Evolutionary conservation across 2,113 vertebrate species (phyloP).

Genomic region (Lutjanus erythropterus): DNA sequence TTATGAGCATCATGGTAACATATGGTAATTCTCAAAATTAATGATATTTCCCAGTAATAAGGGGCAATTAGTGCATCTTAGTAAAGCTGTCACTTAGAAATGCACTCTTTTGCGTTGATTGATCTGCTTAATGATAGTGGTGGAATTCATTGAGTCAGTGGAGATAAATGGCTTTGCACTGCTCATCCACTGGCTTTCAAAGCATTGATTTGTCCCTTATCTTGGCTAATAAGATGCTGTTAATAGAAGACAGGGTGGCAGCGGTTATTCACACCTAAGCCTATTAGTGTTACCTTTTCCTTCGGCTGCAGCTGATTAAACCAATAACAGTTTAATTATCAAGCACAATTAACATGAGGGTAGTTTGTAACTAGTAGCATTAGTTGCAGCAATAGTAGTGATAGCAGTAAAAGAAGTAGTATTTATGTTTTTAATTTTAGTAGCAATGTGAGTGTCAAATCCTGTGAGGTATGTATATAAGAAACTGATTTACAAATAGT

Average conservation of each 20-base stretch:
- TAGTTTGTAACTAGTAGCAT: not conserved
- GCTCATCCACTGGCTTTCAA: slow-evolving; percentile 65
- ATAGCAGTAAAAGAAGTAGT: not conserved
- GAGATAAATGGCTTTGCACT: slow-evolving; percentile 64
- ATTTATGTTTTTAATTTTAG: not conserved
- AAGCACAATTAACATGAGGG: slow-evolving; percentile 7
- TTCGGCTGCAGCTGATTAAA: slow-evolving; percentile 17
- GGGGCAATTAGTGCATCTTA: slow-evolving; percentile 53
- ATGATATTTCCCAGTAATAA: slow-evolving; percentile 41
- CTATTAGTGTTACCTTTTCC: slow-evolving; percentile 22
- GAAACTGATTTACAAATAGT: too few relatives aligned
- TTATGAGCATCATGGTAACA: not conserved
- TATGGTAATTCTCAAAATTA: slow-evolving; percentile 18
- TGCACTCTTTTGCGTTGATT: slow-evolving; percentile 55
- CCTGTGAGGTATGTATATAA: too few relatives aligned
- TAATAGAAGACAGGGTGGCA: slow-evolving; percentile 17
- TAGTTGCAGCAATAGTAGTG: not conserved
- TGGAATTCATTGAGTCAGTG: slow-evolving; percentile 65
- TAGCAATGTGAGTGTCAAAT: not conserved
- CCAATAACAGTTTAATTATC: slow-evolving; percentile 13
- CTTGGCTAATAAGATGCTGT: slow-evolving; percentile 58
- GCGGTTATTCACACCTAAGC: slow-evolving; percentile 45
- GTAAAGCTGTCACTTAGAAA: slow-evolving; percentile 56
- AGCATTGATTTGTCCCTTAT: slow-evolving; percentile 71
- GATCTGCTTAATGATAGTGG: slow-evolving; percentile 62